These are phyloP conservation scores for Endotricha flammealis DNA, from an alignment of 2,888 invertebrate species.

Conservation along the genomic window DNA sequence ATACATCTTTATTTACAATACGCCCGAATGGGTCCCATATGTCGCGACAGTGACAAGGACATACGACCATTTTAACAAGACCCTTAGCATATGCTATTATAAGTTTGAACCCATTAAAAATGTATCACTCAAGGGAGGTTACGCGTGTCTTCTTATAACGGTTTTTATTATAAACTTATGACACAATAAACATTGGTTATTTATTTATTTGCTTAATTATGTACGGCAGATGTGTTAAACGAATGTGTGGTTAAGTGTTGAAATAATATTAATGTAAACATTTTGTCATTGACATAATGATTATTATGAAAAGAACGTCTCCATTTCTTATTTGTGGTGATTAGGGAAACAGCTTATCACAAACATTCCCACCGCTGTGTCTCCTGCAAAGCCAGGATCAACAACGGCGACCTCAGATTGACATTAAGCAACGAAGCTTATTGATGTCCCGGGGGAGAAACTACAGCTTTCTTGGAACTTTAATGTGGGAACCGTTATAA, in stretches of 20 bases:
- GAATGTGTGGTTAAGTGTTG: not conserved
- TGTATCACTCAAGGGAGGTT: not conserved
- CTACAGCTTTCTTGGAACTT: too few relatives aligned
- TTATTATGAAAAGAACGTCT: too few relatives aligned
- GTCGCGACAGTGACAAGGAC: conserved; percentile 71
- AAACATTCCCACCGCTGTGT: too few relatives aligned
- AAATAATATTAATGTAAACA: not conserved
- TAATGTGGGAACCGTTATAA: too few relatives aligned
- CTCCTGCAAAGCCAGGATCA: too few relatives aligned
- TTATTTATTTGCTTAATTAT: conserved; percentile 66
- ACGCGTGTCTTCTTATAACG: not conserved
- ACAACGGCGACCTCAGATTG: too few relatives aligned
- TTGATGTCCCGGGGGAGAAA: too few relatives aligned
- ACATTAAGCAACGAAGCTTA: too few relatives aligned
- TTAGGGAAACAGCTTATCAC: too few relatives aligned
- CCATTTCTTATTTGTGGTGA: too few relatives aligned
- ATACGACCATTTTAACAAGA: conserved; percentile 33
- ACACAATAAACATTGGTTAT: conserved; percentile 65
- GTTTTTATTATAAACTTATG: conserved; percentile 36
- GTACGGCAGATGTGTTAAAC: conserved; percentile 57
- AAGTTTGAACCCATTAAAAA: not conserved
- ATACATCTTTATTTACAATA: conserved; percentile 61
- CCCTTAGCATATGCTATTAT: conserved; percentile 11
- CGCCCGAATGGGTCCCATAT: conserved; percentile 70
- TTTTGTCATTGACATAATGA: too few relatives aligned